phyloP scores from a whole-genome alignment of 2,888 invertebrate species.

The Ophraella communa region DNA sequence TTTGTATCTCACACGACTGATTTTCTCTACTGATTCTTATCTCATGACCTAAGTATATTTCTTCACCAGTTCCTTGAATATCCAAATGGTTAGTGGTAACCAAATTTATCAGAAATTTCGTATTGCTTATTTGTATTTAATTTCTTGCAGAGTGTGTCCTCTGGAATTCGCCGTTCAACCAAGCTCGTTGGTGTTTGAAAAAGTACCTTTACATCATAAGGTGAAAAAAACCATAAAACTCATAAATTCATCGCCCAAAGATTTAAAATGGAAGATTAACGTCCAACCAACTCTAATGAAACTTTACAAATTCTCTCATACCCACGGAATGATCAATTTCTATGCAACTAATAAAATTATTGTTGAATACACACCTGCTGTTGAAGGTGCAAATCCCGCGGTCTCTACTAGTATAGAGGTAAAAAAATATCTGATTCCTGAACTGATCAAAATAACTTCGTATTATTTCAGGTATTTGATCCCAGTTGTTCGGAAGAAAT shows the following conservation, averaged over 20 bases:
- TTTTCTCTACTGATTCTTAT: too few species aligned
- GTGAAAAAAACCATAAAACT: constrained; percentile 58
- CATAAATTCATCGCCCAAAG: constrained; percentile 65
- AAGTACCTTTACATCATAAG: constrained; percentile 35
- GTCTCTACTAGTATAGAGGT: constrained; percentile 61
- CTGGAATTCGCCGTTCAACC: constrained; percentile 42
- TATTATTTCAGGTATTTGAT: constrained; percentile 30
- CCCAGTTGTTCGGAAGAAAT: constrained; percentile 17
- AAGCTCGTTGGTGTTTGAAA: constrained; percentile 61
- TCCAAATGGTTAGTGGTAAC: too few species aligned
- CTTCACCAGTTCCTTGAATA: too few species aligned
- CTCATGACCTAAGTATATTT: too few species aligned
- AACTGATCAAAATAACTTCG: too few species aligned
- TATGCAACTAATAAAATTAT: constrained; percentile 62
- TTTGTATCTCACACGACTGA: too few species aligned
- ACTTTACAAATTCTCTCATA: constrained; percentile 61
- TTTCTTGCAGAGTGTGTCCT: background rate
- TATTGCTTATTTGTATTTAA: background rate
- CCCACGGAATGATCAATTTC: constrained; percentile 59
- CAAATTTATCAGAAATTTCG: too few species aligned
- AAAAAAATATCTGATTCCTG: constrained; percentile 2
- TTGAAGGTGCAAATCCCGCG: constrained; percentile 54
- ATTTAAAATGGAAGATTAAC: constrained; percentile 64
- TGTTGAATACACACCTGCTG: constrained; percentile 62
- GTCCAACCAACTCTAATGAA: constrained; percentile 56